phyloP scores from a whole-genome alignment of 1,140 invertebrate genomes.

The Drosophila murphyi region DNA sequence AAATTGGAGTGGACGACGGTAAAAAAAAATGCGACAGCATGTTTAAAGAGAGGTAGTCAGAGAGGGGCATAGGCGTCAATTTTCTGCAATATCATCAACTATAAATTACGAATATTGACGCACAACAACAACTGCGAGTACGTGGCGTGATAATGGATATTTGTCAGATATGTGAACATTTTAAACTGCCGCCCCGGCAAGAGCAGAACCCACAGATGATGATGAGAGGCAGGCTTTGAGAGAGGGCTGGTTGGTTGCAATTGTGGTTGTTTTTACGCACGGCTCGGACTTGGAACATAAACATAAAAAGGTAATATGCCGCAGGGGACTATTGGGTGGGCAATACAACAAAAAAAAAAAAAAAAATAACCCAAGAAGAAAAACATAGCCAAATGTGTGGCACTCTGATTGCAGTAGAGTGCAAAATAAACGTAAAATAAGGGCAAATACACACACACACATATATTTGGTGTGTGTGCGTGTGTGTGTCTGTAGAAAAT shows the following conservation, averaged over 20 bases:
- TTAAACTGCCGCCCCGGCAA: conserved; percentile 64
- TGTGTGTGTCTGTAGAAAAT: neutral
- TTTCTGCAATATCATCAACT: conserved; percentile 83
- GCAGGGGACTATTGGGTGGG: conserved; percentile 54
- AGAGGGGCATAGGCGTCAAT: conserved; percentile 21
- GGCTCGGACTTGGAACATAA: conserved; percentile 66
- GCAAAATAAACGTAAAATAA: conserved; percentile 52
- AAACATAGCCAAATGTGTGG: conserved; percentile 31
- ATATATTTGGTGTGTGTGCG: too few species aligned
- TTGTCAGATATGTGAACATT: conserved; percentile 82
- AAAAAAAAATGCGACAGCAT: conserved; percentile 7
- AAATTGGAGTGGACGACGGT: conserved; percentile 20
- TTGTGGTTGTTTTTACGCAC: conserved; percentile 42
- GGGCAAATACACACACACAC: neutral
- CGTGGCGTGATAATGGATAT: conserved; percentile 83
- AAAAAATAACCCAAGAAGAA: conserved; percentile 13
- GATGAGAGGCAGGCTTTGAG: neutral
- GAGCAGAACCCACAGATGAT: conserved; percentile 5
- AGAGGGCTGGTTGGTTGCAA: conserved; percentile 1
- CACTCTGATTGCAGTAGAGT: conserved; percentile 68
- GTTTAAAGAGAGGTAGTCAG: neutral
- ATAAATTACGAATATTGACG: conserved; percentile 82
- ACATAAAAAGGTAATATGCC: conserved; percentile 81
- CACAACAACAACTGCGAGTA: conserved; percentile 62
- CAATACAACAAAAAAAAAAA: neutral